Conservation (phyloP, 2,888 invertebrate species). For the Cephus pygmeus region DNA sequence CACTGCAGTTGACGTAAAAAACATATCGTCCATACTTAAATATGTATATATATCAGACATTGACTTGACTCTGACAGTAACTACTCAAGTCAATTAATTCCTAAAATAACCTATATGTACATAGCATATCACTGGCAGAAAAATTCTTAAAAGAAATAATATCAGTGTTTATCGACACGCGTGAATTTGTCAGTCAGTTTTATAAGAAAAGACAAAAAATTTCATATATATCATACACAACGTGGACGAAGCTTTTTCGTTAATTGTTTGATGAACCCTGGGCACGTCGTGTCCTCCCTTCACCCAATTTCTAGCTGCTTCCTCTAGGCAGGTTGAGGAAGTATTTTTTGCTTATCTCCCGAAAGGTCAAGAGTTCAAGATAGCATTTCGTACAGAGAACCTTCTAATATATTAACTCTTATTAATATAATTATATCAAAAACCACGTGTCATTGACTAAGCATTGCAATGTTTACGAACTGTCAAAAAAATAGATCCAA, state of each 20-base stretch:
- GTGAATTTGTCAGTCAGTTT: not conserved
- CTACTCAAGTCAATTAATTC: no score
- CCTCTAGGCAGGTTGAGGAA: not conserved
- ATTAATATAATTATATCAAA: no score
- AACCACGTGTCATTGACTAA: no score
- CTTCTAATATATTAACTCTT: not conserved
- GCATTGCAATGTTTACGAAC: no score
- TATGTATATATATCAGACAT: no score
- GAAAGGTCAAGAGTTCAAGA: constrained; percentile 12
- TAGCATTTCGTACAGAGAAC: not conserved
- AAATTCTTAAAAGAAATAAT: no score
- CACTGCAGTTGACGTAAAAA: not conserved
- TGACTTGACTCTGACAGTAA: no score
- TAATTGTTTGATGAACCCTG: constrained; percentile 32
- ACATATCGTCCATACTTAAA: no score
- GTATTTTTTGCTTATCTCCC: not conserved
- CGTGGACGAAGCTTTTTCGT: constrained; percentile 17
- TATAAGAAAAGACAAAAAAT: not conserved
- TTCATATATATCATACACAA: not conserved
- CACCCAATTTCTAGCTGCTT: constrained; percentile 16
- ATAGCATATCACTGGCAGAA: no score
- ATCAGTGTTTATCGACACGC: not conserved
- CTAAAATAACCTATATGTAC: no score
- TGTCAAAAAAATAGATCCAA: no score
- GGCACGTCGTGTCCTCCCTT: constrained; percentile 16